Evolutionary conservation across 2,797 vertebrate species (phyloP), one percentile per base, ranked within the genome.

Genomic region (Syndactyla subalaris): DNA sequence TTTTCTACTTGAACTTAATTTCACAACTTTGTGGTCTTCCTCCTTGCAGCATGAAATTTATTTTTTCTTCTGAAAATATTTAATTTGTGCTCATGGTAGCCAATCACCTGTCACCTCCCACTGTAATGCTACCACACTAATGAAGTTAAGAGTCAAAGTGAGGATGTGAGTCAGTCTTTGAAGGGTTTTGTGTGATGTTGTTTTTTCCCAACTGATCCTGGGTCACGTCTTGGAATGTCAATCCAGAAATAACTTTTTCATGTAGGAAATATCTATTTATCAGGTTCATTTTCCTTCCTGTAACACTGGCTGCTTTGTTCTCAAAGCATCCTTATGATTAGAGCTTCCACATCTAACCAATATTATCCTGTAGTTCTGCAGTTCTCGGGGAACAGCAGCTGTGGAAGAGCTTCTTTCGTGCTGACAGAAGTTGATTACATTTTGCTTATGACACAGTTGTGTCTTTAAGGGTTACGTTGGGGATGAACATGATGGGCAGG

Each of bases 101-200:
- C 14, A 85, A 8, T 85, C 84, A 87, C 55, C 49, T 89, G 55
- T 76, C 30, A 39, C 61, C 43, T 86, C 36, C 45, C 55, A 52
- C 46, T 10, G 12, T 70, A 62, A 87, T 36, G 52, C 71, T 45
- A 73, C 41, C 58, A 61, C 57, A 36, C 45, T 46, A 85, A 63
- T 0, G 0, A 82, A 76, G 71, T 43, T 81, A 68, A 39, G 73
- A 86, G 84, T 87, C 55, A 38, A 71, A 90, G 58, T 66, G 65
- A 94, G 88, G 74, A 89, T 91, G 63, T 89, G 92, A 96, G 86
- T 93, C 92, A 89, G 65, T 77, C 78, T 87, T 79, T 87, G 89
- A 85, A 92, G 39, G 39, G 55, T 84, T 93, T 92, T 85, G 23
- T 77, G 58, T 88, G 73, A 36, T 82, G 62, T 27, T 91, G 51